These are phyloP conservation scores for Smutsia temminckii DNA, from an alignment of 2,797 vertebrate genomes.

Conservation along the genomic window DNA sequence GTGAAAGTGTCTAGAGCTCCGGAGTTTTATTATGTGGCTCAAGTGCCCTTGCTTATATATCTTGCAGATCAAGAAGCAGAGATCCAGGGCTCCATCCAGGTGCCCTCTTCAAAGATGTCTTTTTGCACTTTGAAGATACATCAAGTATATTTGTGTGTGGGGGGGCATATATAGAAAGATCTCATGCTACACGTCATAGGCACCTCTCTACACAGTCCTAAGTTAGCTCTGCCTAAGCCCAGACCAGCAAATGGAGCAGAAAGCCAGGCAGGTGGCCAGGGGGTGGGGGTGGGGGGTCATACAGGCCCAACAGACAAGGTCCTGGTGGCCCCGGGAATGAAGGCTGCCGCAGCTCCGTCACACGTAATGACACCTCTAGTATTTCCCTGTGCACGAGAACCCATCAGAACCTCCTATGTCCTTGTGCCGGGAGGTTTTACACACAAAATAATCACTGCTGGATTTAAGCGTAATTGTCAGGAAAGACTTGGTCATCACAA, in stretches of 20 bases:
- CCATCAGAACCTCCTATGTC: conserved; percentile 75
- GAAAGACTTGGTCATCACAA: conserved; percentile 86
- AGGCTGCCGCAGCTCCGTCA: conserved; percentile 59
- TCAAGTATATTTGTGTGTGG: too few relatives aligned
- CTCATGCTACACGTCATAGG: fast-evolving
- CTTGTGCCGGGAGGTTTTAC: conserved; percentile 82
- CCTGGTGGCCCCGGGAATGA: conserved; percentile 53
- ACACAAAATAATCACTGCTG: conserved; percentile 83
- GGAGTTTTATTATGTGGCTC: not conserved
- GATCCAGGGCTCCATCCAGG: fast-evolving
- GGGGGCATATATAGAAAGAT: fast-evolving
- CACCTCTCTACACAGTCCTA: fast-evolving
- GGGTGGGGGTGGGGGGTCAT: not conserved
- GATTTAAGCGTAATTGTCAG: conserved; percentile 87
- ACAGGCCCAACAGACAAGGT: conserved; percentile 54
- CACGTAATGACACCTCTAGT: conserved; percentile 78
- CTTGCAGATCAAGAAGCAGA: not conserved
- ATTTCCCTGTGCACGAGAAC: conserved; percentile 76
- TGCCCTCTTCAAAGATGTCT: not conserved
- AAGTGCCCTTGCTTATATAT: fast-evolving
- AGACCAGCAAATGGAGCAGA: conserved; percentile 13
- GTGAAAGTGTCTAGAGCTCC: not conserved
- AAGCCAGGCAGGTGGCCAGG: conserved; percentile 31
- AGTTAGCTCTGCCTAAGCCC: not conserved
- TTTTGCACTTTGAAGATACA: not conserved